Evolutionary conservation across 2,888 invertebrate species (phyloP).

Genomic region (Tachystola acroxantha): DNA sequence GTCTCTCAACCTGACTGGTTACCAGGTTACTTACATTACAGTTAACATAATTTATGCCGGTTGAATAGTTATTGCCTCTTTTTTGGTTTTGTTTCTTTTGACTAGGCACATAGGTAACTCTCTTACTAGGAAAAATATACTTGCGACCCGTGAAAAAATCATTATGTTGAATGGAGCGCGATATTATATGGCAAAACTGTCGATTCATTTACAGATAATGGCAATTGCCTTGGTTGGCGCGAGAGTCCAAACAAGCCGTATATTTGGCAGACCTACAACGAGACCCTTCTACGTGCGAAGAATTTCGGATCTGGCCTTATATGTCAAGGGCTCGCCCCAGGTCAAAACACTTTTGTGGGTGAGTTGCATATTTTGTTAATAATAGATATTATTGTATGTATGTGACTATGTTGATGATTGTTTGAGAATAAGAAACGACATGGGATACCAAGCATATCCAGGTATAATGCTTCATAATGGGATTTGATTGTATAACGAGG

Average conservation of each 20-base stretch:
- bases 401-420: too few relatives aligned
- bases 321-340: constrained; percentile 86
- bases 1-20: constrained; percentile 43
- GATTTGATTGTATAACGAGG: too few relatives aligned
- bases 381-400: too few relatives aligned
- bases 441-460: too few relatives aligned
- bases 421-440: too few relatives aligned
- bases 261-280: constrained; percentile 95
- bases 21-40: constrained; percentile 48
- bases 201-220: constrained; percentile 82
- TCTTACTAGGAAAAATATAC: too few relatives aligned
- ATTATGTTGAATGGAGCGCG: constrained; percentile 34
- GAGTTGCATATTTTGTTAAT: constrained; percentile 24
- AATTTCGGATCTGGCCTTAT: constrained; percentile 95
- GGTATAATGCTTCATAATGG: too few relatives aligned
- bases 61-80: constrained; percentile 21
- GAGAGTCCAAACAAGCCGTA: constrained; percentile 91
- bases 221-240: constrained; percentile 94
- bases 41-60: constrained; percentile 57
- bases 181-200: constrained; percentile 13
- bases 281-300: constrained; percentile 92
- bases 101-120: too few relatives aligned
- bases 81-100: too few relatives aligned
- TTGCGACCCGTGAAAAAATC: too few relatives aligned
- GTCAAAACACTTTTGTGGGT: constrained; percentile 90